Conservation (phyloP, 2,113 vertebrate species). For the Tupaia tana region DNA sequence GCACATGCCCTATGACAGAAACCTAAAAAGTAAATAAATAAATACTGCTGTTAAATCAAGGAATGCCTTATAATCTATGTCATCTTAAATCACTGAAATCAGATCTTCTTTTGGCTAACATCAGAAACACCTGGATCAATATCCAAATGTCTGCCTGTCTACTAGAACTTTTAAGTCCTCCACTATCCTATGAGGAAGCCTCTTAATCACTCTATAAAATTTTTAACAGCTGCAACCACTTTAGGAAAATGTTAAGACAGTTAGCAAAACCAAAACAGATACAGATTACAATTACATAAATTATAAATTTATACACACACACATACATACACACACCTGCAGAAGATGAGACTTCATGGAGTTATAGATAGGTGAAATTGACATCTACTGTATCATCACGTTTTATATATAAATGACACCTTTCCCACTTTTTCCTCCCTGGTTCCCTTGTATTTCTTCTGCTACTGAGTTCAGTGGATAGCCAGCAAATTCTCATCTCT, state of each 20-base stretch:
- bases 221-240: conserved; percentile 67
- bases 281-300: conserved; percentile 61
- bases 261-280: conserved; percentile 62
- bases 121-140: not conserved
- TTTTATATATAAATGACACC: not conserved
- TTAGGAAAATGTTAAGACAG: conserved; percentile 67
- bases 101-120: not conserved
- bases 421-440: not conserved
- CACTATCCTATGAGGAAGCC: not conserved
- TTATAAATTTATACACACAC: not conserved
- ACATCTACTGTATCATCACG: not conserved
- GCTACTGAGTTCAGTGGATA: not conserved
- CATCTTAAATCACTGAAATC: not conserved
- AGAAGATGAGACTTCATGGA: not conserved
- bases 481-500: not conserved
- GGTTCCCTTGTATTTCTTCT: not conserved
- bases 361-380: not conserved
- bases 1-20: too few species aligned
- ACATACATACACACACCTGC: not conserved
- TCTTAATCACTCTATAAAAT: not conserved
- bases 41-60: conserved; percentile 7
- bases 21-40: not conserved
- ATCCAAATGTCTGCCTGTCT: not conserved
- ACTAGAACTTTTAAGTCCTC: not conserved
- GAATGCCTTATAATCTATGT: not conserved